phyloP scores from a whole-genome alignment of 1,140 invertebrate genomes.

The Sipha flava region DNA sequence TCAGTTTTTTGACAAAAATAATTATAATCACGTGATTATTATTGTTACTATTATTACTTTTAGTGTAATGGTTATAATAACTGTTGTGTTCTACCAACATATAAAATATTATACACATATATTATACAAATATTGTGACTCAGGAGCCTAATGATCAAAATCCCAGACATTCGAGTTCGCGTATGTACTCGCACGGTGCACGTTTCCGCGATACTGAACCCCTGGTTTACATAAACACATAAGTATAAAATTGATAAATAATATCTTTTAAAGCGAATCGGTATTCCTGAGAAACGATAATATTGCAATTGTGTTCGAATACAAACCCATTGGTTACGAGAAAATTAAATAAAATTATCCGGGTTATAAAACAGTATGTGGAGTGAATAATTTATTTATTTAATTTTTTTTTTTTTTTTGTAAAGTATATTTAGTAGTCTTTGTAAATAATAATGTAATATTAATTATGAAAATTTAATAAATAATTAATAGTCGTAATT shows the following conservation, averaged over 20 bases:
- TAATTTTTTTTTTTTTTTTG: too few species aligned
- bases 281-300: too few species aligned
- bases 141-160: slow-evolving; percentile 28
- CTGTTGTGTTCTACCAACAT: not conserved
- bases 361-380: not conserved
- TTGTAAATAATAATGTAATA: not conserved
- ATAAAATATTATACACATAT: not conserved
- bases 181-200: not conserved
- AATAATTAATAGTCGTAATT: not conserved
- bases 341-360: too few species aligned
- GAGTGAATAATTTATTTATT: too few species aligned
- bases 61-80: not conserved
- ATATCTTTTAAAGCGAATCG: too few species aligned
- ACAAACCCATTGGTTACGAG: too few species aligned
- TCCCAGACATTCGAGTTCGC: not conserved
- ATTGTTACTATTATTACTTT: not conserved
- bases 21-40: not conserved
- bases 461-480: not conserved
- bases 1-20: too few species aligned
- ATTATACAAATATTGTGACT: slow-evolving; percentile 1
- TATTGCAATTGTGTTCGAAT: too few species aligned
- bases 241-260: too few species aligned
- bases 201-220: not conserved
- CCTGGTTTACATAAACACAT: not conserved
- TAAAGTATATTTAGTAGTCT: not conserved